Base-by-base conservation (phyloP, 2,113 vertebrate species). In the Scolopax mira region DNA sequence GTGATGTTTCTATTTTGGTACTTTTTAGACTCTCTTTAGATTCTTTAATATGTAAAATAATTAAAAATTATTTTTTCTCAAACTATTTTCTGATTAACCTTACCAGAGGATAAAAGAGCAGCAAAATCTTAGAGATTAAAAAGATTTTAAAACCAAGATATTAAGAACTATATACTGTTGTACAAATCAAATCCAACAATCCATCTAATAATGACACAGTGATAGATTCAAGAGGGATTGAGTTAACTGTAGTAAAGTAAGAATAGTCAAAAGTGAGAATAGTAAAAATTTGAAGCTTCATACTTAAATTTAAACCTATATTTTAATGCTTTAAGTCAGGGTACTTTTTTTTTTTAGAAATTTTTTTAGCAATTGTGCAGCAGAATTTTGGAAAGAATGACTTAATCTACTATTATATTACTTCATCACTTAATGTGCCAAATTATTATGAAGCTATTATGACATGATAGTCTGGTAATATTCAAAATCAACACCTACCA, bases 401-500 rank as follows among this genome's bases (percentile, higher is more conserved):
- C 18, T 74, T 78, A 4, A 55, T 41, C 37, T 44, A 55, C 25
- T 42, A 8, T 35, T 81, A 48, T 19, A 72, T 82, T 71, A 81
- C 19, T 84, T 89, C 41, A 74, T 54, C 70, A 55, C 15, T 92
- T 88, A 85, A 82, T 61, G 21, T 82, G 57, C 27, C 75, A 55
- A 37, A 88, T 82, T 90, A 82, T 69, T 71, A 51, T 39, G 48
- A 85, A 93, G 14, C 28, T 74, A 70, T 88, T 79, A 84, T 33
- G 30, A 39, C 37, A 79, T 58, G 51, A 48, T 74, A 85, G 49
- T 55, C 25, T n/a, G 73, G 28, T 60, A 93, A 85, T 39, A 75
- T 23, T 64, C 35, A 42, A 95, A 88, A 93, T 82, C 57, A 75
- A 70, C 79, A 75, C 48, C 13, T 61, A 75, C 74, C 82, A 75